phyloP scores from a whole-genome alignment of 1,140 invertebrate genomes.

The Macrobrachium nipponense region DNA sequence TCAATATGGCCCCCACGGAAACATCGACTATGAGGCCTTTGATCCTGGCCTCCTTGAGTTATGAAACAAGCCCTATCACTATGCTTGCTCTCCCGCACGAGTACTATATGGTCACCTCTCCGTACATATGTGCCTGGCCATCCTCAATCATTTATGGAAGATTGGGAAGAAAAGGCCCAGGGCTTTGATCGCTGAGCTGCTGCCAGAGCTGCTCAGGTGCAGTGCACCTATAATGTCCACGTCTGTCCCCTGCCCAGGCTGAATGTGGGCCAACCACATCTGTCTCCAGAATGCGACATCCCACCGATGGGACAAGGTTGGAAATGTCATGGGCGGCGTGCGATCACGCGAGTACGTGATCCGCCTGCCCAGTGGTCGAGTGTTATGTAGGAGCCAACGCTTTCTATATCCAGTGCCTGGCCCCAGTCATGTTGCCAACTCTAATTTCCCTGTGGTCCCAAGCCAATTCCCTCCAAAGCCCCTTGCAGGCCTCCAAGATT shows the following conservation, averaged over 20 bases:
- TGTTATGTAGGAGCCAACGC: background rate
- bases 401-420: too few relatives aligned
- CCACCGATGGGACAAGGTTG: background rate
- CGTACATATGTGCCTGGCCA: background rate
- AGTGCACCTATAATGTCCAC: background rate
- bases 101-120: constrained; percentile 12
- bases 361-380: background rate
- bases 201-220: background rate
- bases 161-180: background rate
- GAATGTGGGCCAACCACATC: background rate
- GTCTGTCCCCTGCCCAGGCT: background rate
- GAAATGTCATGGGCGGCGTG: background rate
- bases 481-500: too few relatives aligned
- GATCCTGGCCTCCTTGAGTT: too few relatives aligned
- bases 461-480: too few relatives aligned
- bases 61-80: too few relatives aligned
- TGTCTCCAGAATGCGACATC: background rate
- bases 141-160: background rate
- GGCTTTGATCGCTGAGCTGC: background rate
- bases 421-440: too few relatives aligned
- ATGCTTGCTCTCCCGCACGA: background rate
- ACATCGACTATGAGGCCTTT: too few relatives aligned
- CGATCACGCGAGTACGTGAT: background rate
- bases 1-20: too few relatives aligned
- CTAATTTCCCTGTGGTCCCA: too few relatives aligned